phyloP scores from a whole-genome alignment of 2,113 vertebrate species.

The Crypturellus undulatus region DNA sequence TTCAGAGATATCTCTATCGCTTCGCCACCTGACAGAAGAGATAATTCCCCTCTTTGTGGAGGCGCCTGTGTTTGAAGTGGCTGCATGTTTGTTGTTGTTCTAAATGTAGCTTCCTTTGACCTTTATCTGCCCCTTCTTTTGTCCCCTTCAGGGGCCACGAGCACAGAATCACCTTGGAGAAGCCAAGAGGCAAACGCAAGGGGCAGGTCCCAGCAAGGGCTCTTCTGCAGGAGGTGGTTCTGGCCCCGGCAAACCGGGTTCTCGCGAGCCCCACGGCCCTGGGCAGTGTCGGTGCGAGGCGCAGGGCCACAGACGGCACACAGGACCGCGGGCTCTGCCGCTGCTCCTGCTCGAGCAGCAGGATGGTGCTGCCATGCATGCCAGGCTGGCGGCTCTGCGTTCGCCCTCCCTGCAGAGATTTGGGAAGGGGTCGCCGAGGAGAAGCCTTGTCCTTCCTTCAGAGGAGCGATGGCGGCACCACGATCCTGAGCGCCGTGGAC shows the following conservation, averaged over 20 bases:
- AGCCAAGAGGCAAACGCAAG: not conserved
- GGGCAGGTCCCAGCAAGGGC: not conserved
- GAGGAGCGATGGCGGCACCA: not conserved
- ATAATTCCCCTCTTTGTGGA: not conserved
- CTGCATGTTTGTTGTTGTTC: not conserved
- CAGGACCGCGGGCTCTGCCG: not conserved
- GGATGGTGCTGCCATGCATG: not conserved
- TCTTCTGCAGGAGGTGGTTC: not conserved
- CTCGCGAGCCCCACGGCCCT: not conserved
- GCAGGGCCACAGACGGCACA: not conserved
- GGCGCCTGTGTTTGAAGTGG: not conserved
- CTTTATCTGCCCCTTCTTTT: not conserved
- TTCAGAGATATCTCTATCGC: not conserved
- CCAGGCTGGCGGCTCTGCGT: not conserved
- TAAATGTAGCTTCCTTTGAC: not conserved
- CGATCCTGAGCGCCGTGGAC: not conserved
- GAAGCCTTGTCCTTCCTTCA: not conserved
- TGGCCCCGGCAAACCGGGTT: not conserved
- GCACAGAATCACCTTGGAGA: not conserved
- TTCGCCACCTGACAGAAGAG: not conserved
- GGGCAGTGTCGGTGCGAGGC: not conserved
- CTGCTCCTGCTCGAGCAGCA: accelerated
- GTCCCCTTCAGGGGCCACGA: not conserved
- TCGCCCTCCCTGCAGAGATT: accelerated
- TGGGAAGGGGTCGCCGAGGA: not conserved